These are phyloP conservation scores for Channallabes apus DNA, from an alignment of 2,797 vertebrate genomes.

Conservation along the genomic window DNA sequence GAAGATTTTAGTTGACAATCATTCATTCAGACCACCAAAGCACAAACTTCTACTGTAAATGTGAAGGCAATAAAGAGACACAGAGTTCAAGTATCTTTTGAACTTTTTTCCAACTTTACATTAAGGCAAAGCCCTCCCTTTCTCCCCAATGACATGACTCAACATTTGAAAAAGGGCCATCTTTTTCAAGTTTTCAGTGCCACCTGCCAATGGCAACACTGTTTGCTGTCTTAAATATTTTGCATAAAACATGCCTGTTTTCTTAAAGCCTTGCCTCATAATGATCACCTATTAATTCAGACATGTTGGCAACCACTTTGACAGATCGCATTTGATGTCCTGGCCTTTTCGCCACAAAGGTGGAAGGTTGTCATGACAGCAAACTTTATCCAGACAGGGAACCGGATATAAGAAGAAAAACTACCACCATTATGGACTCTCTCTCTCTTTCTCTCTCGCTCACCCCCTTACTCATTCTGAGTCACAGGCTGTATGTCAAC, in stretches of 20 bases:
- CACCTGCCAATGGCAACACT: conserved; percentile 50
- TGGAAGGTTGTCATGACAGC: conserved; percentile 37
- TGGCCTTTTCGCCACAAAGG: conserved; percentile 37
- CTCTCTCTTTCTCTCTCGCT: not conserved
- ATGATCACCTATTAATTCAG: conserved; percentile 55
- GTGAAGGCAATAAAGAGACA: conserved; percentile 19
- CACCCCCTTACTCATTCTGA: not conserved
- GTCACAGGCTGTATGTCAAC: conserved; percentile 29
- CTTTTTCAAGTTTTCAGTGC: conserved; percentile 28
- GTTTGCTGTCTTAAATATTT: conserved; percentile 38
- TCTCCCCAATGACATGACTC: conserved; percentile 10
- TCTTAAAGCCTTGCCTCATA: conserved; percentile 31
- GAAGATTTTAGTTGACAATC: conserved; percentile 24
- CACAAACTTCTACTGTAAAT: conserved; percentile 28
- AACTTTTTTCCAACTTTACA: conserved; percentile 38
- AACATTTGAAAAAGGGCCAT: conserved; percentile 25
- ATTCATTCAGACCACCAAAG: conserved; percentile 32
- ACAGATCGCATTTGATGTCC: conserved; percentile 44
- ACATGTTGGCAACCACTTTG: conserved; percentile 55
- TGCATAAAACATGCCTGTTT: conserved; percentile 41
- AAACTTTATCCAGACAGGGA: conserved; percentile 51
- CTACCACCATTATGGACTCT: conserved; percentile 1
- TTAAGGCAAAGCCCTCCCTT: conserved; percentile 6
- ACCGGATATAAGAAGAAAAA: conserved; percentile 47
- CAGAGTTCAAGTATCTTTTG: conserved; percentile 27